Evolutionary conservation across 2,113 vertebrate genomes (phyloP).

Genomic region (Brienomyrus brachyistius): DNA sequence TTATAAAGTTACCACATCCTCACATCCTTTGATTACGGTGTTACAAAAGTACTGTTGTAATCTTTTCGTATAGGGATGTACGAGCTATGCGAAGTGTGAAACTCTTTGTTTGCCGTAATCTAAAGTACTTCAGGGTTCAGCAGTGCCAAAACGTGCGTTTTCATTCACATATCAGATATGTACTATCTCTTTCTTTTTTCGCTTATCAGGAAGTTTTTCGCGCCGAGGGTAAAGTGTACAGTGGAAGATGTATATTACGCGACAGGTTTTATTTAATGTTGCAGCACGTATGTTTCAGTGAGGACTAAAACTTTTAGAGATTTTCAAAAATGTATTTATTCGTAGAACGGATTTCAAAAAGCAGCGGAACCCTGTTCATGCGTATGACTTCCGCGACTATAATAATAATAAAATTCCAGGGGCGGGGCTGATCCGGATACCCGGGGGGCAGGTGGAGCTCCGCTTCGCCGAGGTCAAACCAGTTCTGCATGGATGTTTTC

Average conservation of each 20-base stretch:
- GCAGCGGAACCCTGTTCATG: background rate
- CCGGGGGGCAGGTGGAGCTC: constrained; percentile 3
- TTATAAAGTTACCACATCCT: background rate
- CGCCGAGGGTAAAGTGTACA: background rate
- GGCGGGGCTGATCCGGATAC: background rate
- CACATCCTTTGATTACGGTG: background rate
- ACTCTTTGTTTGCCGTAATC: background rate
- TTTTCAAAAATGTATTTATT: background rate
- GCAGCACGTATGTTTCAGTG: background rate
- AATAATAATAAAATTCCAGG: background rate
- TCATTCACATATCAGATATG: background rate
- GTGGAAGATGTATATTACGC: background rate
- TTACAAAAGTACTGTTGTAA: background rate
- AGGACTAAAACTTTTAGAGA: background rate
- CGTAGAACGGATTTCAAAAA: background rate
- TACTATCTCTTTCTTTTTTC: background rate
- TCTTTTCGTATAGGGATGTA: background rate
- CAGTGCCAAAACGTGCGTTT: background rate
- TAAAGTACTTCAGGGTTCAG: background rate
- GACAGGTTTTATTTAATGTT: background rate
- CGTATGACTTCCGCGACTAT: background rate
- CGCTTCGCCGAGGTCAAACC: background rate
- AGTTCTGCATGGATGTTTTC: background rate
- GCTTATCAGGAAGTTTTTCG: constrained; percentile 1
- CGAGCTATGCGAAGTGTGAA: background rate